These are phyloP conservation scores for Sus scrofa DNA, from an alignment of 2,113 vertebrate genomes.

Conservation along the genomic window T2T-Sscrofa CM000824.6:209780001-209780500, in stretches of 20 bases:
- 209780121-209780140: too few relatives aligned
- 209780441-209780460: neutral
- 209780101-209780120: too few relatives aligned
- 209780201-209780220: neutral
- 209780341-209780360: neutral
- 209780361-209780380: neutral
- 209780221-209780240: neutral
- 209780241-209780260: neutral
- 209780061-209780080: too few relatives aligned
- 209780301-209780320: neutral
- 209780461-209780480: neutral
- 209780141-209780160: too few relatives aligned
- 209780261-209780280: neutral
- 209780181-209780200: too few relatives aligned
- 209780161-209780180: too few relatives aligned
- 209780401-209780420: neutral
- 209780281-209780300: neutral
- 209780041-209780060: too few relatives aligned
- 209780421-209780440: neutral
- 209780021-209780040: too few relatives aligned
- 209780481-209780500: neutral
- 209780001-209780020: too few relatives aligned
- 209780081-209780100: too few relatives aligned
- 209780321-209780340: neutral
- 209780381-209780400: neutral